These are phyloP conservation scores for Morpho helenor DNA, from an alignment of 2,888 invertebrate genomes.

Conservation along the genomic window DNA sequence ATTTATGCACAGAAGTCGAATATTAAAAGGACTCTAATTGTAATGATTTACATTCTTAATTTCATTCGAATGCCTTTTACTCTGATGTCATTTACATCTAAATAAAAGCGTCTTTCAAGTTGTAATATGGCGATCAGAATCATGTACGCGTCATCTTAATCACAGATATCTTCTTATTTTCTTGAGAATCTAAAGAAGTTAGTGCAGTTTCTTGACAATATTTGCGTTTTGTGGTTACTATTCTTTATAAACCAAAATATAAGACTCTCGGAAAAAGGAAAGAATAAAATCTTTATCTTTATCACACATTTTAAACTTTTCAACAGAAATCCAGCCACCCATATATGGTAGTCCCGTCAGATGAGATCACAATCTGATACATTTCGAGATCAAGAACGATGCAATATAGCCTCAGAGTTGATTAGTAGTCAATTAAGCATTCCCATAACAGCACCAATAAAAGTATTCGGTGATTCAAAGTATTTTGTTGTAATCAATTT, in stretches of 20 bases:
- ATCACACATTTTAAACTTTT: conserved; percentile 2
- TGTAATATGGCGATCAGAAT: too few relatives aligned
- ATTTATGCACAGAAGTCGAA: too few relatives aligned
- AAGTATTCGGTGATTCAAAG: conserved; percentile 71
- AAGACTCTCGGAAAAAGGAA: conserved; percentile 9
- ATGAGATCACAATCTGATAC: conserved; percentile 14
- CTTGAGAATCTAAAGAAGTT: too few relatives aligned
- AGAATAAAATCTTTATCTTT: conserved; percentile 6
- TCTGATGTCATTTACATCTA: too few relatives aligned
- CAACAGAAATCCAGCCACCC: conserved; percentile 4
- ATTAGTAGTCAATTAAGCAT: conserved; percentile 67
- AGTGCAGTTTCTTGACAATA: too few relatives aligned
- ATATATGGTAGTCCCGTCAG: conserved; percentile 8
- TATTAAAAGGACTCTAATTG: too few relatives aligned
- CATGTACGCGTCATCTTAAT: too few relatives aligned
- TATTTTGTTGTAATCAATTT: conserved; percentile 78
- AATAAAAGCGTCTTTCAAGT: too few relatives aligned
- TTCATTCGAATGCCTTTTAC: too few relatives aligned
- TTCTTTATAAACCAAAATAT: conserved; percentile 1
- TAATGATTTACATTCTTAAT: too few relatives aligned
- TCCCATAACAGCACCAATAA: conserved; percentile 73
- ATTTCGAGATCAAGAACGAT: conserved; percentile 16
- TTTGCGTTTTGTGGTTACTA: neutral
- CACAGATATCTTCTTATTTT: too few relatives aligned
- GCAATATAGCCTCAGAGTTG: conserved; percentile 25